Base-by-base conservation (phyloP, 2,113 vertebrate genomes). In the Oxyura jamaicensis region DNA sequence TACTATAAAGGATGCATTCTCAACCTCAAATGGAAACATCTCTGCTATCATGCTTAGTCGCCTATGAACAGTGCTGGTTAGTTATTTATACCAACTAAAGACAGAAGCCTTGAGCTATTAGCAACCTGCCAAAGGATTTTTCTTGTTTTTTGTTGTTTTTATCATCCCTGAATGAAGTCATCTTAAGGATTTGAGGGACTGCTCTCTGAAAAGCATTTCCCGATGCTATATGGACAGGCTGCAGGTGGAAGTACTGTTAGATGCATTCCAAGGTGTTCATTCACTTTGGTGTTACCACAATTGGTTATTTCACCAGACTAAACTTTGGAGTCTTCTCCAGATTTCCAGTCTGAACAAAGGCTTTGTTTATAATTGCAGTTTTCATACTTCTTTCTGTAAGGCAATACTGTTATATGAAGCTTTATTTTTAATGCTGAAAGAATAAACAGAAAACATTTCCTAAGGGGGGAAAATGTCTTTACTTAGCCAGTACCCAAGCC, bases 1-100 rank as follows among this genome's bases (percentile, higher is more conserved):
- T 59, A 16, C 41, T 89, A 39, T 33, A 82, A 79, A 72, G 5
- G 23, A 56, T 65, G 39, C 17, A 60, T 28, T 42, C 35, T 68
- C 3, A 1, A 66, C 35, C 41, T 91, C 35, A 76, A 66, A 82
- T 41, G 4, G 39, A 71, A 89, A 77, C 14, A 69, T 79, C 69
- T 93, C 41, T 69, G 18, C 76, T 82, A 72, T 42, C 44, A 29
- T 76, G 67, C 29, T 71, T 80, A 91, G 50, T 62, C 3, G 0
- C 66, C 48, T 44, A 26, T 79, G 10, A 14, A 31, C 1, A 8
- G 8, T 39, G 25, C 21, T 86, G 13, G 23, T 91, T 94, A 91
- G 85, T 93, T 90, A 74, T 95, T 94, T 79, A 89, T 33, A 52
- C 5, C 44, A 87, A 55, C 28, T 85, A 93, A 80, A 76, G 17